A percentile compares a stretch with the other conserved stretches of the same genome.
Conservation (phyloP, 2,888 invertebrate species). For the Lasioglossum vierecki region DNA sequence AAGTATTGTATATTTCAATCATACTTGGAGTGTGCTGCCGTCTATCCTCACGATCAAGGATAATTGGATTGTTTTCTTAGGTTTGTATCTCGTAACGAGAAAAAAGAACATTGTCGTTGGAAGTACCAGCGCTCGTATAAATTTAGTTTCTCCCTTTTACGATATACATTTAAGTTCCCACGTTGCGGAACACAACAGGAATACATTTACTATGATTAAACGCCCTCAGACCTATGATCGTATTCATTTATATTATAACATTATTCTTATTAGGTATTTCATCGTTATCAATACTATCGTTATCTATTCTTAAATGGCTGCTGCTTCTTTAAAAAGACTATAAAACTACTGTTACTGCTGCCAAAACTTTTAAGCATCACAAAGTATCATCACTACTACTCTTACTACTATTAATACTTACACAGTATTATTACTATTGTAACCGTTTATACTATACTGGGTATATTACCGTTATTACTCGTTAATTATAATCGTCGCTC, state of each 20-base stretch:
- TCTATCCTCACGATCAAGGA: constrained; percentile 35
- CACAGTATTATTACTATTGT: constrained; percentile 38
- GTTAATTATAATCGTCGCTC: constrained; percentile 51
- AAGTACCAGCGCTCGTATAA: constrained; percentile 50
- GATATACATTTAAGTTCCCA: constrained; percentile 47
- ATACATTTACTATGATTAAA: constrained; percentile 42
- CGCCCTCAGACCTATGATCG: constrained; percentile 55
- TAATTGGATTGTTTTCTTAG: constrained; percentile 35
- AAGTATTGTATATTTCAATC: constrained; percentile 20
- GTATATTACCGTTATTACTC: constrained; percentile 49
- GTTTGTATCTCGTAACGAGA: constrained; percentile 9
- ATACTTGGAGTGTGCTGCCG: constrained; percentile 40
- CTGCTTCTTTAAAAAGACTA: constrained; percentile 22
- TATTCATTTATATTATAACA: constrained; percentile 29
- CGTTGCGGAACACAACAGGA: constrained; percentile 41
- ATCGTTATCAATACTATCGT: constrained; percentile 31
- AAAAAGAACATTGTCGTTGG: constrained; percentile 42
- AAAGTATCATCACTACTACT: constrained; percentile 33
- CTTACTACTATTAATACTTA: constrained; percentile 39
- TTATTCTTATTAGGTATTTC: constrained; percentile 17
- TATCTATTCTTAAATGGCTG: constrained; percentile 38
- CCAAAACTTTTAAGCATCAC: constrained; percentile 9
- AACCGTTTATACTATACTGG: constrained; percentile 43
- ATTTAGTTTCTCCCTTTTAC: constrained; percentile 41
- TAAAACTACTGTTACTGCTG: constrained; percentile 22